Evolutionary conservation across 2,113 vertebrate species (phyloP).

Genomic region (Tachysurus fulvidraco): DNA sequence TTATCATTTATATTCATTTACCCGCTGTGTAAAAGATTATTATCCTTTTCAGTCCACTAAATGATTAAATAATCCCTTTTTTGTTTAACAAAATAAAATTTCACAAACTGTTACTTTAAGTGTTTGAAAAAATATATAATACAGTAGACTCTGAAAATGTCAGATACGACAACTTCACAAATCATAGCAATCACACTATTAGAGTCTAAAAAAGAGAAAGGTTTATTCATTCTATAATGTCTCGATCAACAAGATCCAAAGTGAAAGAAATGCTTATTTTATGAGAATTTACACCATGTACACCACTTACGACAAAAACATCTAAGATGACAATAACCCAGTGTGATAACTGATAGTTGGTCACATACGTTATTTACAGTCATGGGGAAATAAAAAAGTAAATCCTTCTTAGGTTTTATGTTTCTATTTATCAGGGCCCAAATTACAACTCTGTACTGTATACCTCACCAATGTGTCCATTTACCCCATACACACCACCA

Average conservation of each 20-base stretch:
- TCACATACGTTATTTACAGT: too few relatives aligned
- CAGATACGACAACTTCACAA: not conserved
- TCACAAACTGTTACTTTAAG: not conserved
- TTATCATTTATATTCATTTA: too few relatives aligned
- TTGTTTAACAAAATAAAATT: not conserved
- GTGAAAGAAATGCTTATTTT: not conserved
- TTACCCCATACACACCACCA: too few relatives aligned
- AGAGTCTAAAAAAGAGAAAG: not conserved
- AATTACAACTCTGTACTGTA: too few relatives aligned
- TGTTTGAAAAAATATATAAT: not conserved
- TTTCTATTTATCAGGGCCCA: too few relatives aligned
- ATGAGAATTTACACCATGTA: not conserved
- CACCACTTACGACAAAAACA: not conserved
- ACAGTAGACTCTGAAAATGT: not conserved
- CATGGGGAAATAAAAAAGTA: too few relatives aligned
- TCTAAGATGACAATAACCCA: too few relatives aligned
- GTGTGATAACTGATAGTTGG: too few relatives aligned
- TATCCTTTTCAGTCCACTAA: not conserved
- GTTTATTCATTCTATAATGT: not conserved
- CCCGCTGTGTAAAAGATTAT: not conserved
- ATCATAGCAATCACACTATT: not conserved
- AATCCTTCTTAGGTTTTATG: too few relatives aligned
- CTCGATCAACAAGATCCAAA: not conserved
- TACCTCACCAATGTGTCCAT: too few relatives aligned
- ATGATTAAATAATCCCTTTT: not conserved